phyloP scores from a whole-genome alignment of 2,113 vertebrate species.

The Brachionichthys hirsutus region DNA sequence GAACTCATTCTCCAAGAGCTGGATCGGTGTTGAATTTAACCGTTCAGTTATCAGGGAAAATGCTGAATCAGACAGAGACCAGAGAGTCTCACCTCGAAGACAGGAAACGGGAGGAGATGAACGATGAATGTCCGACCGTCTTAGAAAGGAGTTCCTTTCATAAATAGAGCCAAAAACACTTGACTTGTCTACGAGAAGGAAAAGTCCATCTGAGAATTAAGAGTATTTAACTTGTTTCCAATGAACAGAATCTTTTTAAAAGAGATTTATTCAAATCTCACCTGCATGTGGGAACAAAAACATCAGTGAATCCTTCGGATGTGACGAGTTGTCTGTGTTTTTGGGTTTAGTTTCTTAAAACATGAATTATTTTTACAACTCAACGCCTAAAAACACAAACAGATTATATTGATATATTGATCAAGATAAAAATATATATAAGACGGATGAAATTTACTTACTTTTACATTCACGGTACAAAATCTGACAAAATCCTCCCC shows the following conservation, averaged over 20 bases:
- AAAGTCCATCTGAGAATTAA: background rate
- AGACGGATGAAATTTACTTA: background rate
- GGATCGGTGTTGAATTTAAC: background rate
- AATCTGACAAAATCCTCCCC: background rate
- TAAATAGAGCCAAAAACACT: too few relatives aligned
- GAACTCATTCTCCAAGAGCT: background rate
- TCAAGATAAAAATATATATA: too few relatives aligned
- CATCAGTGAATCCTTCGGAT: too few relatives aligned
- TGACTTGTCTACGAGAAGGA: too few relatives aligned
- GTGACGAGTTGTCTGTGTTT: background rate
- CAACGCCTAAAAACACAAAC: too few relatives aligned
- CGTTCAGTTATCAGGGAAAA: slow-evolving; percentile 1
- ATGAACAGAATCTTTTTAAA: background rate
- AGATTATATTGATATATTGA: too few relatives aligned
- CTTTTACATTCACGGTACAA: slow-evolving; percentile 1
- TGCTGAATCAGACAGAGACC: too few relatives aligned
- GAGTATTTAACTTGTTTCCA: background rate
- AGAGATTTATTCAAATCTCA: background rate
- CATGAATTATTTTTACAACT: background rate
- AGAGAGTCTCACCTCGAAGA: too few relatives aligned
- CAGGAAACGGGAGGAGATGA: too few relatives aligned
- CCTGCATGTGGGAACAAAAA: too few relatives aligned
- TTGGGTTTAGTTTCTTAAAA: background rate
- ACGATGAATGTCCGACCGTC: too few relatives aligned
- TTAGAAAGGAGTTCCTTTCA: too few relatives aligned